phyloP scores from a whole-genome alignment of 1,140 invertebrate genomes.

The Dendroctonus valens region DNA sequence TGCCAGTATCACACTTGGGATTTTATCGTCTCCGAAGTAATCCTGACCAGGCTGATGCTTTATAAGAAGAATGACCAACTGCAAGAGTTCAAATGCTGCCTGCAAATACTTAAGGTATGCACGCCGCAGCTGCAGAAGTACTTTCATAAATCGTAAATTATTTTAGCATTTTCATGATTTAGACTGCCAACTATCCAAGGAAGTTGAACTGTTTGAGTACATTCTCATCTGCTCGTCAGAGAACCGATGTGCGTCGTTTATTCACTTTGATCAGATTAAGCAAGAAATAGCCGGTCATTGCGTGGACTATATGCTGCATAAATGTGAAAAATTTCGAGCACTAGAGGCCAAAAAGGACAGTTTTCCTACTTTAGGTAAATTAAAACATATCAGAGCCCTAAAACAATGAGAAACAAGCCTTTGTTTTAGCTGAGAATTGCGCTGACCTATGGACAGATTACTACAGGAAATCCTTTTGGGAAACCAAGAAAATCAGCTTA shows the following conservation, averaged over 20 bases:
- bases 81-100: constrained; percentile 23
- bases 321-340: constrained; percentile 6
- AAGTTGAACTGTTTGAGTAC: constrained; percentile 17
- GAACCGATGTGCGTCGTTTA: constrained; percentile 29
- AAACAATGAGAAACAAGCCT: background rate
- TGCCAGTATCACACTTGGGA: constrained; percentile 30
- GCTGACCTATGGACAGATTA: constrained; percentile 26
- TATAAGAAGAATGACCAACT: constrained; percentile 22
- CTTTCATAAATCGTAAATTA: background rate
- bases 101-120: constrained; percentile 37
- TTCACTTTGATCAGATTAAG: constrained; percentile 34
- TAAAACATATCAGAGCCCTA: background rate
- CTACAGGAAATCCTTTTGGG: constrained; percentile 11
- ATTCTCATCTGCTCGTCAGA: constrained; percentile 7
- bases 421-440: constrained; percentile 3
- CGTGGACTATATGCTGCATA: constrained; percentile 28
- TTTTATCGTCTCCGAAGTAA: constrained; percentile 30
- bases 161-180: constrained; percentile 28
- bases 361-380: constrained; percentile 10
- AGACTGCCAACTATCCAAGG: constrained; percentile 7
- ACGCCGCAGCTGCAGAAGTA: too few relatives aligned
- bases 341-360: constrained; percentile 2
- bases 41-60: constrained; percentile 26
- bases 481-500: background rate
- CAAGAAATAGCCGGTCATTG: constrained; percentile 28